Evolutionary conservation across 2,888 invertebrate species (phyloP), one percentile per base, ranked within the genome.

Genomic region (Eupithecia tripunctaria): DNA sequence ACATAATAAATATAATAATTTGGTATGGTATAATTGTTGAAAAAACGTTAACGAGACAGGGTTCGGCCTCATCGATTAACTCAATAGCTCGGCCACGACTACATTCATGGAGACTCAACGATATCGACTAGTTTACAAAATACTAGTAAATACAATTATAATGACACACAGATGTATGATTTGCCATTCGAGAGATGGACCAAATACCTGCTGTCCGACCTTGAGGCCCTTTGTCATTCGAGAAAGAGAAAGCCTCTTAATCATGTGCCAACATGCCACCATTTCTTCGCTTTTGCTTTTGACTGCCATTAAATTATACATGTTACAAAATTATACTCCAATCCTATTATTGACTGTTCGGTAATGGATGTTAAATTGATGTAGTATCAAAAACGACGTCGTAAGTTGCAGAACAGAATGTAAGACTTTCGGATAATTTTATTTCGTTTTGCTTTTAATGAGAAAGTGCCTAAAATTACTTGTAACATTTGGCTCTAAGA

Each of bases 1-100:
- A 36, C 10, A 36, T 36, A 36, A 36, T 10, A 14, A 38, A 36
- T 36, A 36, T 36, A 36, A 36, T 10, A 14, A 38, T 38, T 38
- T 38, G 14, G 38, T 38, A 36, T 36, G 36, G 38, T 38, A 38
- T 12, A 5, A 25, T 2, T 59, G 59, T 27, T 82, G 81, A 86
- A n/a, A n/a, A n/a, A n/a, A 86, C 85, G 85, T 86, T 86, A 91
- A 91, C 82, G 88, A 85, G 90, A 89, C 91, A 91, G 91, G 92
- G 92, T 86, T 84, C 80, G 88, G 84, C 88, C 88, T 89, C 87
- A 86, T 88, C 86, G 82, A 91, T 92, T 90, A 88, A 82, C 86
- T 86, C 86, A 90, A 89, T 86, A 82, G 85, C 81, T 84, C 71
- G 80, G 76, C 80, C 81, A 82, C 80, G 73, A 82, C 81, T 81